phyloP scores from a whole-genome alignment of 2,797 vertebrate species.

The Chiroxiphia lanceolata region DNA sequence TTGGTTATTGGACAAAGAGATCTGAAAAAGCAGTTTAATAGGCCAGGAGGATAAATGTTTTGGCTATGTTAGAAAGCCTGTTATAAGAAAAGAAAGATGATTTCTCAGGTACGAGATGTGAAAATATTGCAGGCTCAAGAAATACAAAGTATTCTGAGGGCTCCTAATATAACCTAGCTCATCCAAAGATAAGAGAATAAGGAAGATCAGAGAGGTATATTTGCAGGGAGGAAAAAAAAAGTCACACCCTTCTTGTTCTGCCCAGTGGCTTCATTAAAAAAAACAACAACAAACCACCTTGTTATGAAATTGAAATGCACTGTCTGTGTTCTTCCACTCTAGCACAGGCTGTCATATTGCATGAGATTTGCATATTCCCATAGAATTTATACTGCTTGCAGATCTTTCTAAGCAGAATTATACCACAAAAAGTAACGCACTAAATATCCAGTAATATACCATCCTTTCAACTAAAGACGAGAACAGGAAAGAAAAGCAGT shows the following conservation, averaged over 20 bases:
- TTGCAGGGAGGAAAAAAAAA: not conserved
- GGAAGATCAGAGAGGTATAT: conserved; percentile 1
- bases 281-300: not conserved
- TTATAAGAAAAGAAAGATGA: not conserved
- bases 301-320: conserved; percentile 10
- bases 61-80: not conserved
- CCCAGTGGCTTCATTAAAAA: conserved; percentile 11
- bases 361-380: conserved; percentile 14
- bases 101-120: not conserved
- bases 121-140: not conserved
- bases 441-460: not conserved
- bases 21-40: not conserved
- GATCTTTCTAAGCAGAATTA: not conserved
- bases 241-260: not conserved
- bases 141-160: not conserved
- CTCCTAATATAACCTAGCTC: not conserved
- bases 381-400: conserved; percentile 3
- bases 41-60: not conserved
- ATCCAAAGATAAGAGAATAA: not conserved
- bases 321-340: not conserved
- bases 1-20: not conserved
- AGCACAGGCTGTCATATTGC: not conserved
- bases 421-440: not conserved
- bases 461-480: not conserved
- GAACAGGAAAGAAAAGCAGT: not conserved